Conservation (phyloP, 2,888 invertebrate species). For the Hetaerina titia region DNA sequence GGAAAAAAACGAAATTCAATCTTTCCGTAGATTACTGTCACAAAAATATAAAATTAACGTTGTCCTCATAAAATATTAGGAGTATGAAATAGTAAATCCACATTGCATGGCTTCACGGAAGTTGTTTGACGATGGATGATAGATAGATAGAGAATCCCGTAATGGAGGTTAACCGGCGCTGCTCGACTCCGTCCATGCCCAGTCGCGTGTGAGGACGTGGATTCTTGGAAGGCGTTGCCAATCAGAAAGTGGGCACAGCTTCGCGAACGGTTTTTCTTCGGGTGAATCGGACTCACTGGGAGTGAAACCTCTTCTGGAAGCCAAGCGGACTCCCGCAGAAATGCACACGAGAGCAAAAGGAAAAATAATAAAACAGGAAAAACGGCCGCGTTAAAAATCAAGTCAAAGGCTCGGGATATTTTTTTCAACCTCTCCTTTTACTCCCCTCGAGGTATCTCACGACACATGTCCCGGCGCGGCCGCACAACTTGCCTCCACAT, state of each 20-base stretch:
- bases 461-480: conserved; percentile 36
- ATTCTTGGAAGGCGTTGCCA: not conserved
- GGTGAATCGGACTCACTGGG: not conserved
- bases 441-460: not conserved
- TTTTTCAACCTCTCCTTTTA: not conserved
- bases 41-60: too few relatives aligned
- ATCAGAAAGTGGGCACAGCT: not conserved
- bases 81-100: too few relatives aligned
- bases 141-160: too few relatives aligned
- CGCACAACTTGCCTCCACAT: not conserved
- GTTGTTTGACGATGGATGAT: too few relatives aligned
- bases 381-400: conserved; percentile 38
- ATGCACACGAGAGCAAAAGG: not conserved
- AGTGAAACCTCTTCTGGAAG: conserved; percentile 13
- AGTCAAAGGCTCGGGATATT: not conserved
- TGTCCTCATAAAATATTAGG: too few relatives aligned
- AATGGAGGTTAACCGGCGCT: too few relatives aligned
- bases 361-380: not conserved
- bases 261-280: not conserved
- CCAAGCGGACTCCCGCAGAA: not conserved
- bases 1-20: too few relatives aligned
- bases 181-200: not conserved
- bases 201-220: not conserved
- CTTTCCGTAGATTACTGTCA: too few relatives aligned
- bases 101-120: too few relatives aligned